These are phyloP conservation scores for Drosophila leonis DNA, from an alignment of 2,888 invertebrate genomes.

Conservation along the genomic window DNA sequence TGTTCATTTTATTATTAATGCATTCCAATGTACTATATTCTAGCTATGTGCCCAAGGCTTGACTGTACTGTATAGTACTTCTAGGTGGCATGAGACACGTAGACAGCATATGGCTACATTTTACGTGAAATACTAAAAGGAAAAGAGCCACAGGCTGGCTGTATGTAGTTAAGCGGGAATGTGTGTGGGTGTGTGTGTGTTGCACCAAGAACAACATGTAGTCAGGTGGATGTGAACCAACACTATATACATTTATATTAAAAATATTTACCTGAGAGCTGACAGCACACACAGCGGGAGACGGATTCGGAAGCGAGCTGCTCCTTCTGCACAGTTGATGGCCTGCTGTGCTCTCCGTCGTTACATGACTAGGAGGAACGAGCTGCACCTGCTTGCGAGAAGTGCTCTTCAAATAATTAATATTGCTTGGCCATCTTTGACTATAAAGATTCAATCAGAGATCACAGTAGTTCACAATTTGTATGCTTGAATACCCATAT, in stretches of 20 bases:
- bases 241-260: constrained; percentile 29
- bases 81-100: constrained; percentile 32
- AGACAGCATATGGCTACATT: constrained; percentile 58
- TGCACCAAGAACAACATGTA: constrained; percentile 38
- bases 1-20: constrained; percentile 6
- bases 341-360: constrained; percentile 22
- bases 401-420: constrained; percentile 61
- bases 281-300: constrained; percentile 40
- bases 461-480: background rate
- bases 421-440: constrained; percentile 39
- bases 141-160: constrained; percentile 33
- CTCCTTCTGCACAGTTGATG: constrained; percentile 28
- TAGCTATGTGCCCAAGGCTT: constrained; percentile 2
- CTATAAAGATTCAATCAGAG: background rate
- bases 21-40: background rate
- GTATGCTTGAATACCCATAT: background rate
- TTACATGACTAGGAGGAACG: constrained; percentile 7
- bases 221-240: constrained; percentile 25
- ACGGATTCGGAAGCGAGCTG: constrained; percentile 25
- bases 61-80: constrained; percentile 35
- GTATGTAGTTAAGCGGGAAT: constrained; percentile 18
- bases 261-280: constrained; percentile 60
- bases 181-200: constrained; percentile 30
- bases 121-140: constrained; percentile 43
- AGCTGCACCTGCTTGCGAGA: background rate